phyloP scores from a whole-genome alignment of 2,113 vertebrate species.

The Miniopterus natalensis region DNA sequence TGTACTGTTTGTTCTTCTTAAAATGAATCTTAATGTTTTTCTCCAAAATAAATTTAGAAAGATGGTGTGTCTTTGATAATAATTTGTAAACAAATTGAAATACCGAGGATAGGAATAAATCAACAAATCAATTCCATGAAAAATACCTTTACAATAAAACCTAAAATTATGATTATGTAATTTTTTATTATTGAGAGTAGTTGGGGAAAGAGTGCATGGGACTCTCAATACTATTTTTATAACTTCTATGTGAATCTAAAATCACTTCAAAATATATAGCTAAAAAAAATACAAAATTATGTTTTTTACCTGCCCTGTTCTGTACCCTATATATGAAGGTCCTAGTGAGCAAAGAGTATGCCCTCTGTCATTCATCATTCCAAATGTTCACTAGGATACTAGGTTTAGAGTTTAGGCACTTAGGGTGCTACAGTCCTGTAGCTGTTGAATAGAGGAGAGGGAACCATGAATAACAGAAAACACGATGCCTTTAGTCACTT shows the following conservation, averaged over 20 bases:
- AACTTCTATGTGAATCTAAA: conserved; percentile 22
- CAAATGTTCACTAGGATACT: neutral
- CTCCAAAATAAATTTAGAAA: conserved; percentile 45
- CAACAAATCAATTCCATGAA: neutral
- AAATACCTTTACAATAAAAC: conserved; percentile 37
- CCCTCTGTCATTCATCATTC: neutral
- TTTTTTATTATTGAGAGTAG: neutral
- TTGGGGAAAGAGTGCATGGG: neutral
- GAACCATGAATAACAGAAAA: neutral
- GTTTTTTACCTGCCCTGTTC: neutral
- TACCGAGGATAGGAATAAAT: neutral
- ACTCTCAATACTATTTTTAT: neutral
- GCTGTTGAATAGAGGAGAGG: neutral
- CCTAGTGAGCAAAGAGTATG: neutral
- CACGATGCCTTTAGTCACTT: conserved; percentile 1
- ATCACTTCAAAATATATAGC: conserved; percentile 9
- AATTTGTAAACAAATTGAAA: neutral
- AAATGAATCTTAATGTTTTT: neutral
- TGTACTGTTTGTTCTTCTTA: neutral
- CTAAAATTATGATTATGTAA: neutral
- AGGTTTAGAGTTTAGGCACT: neutral
- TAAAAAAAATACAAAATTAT: neutral
- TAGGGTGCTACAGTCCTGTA: neutral
- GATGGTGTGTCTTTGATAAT: neutral
- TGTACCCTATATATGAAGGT: neutral